phyloP scores from a whole-genome alignment of 2,113 vertebrate species.

The Kryptolebias marmoratus region DNA sequence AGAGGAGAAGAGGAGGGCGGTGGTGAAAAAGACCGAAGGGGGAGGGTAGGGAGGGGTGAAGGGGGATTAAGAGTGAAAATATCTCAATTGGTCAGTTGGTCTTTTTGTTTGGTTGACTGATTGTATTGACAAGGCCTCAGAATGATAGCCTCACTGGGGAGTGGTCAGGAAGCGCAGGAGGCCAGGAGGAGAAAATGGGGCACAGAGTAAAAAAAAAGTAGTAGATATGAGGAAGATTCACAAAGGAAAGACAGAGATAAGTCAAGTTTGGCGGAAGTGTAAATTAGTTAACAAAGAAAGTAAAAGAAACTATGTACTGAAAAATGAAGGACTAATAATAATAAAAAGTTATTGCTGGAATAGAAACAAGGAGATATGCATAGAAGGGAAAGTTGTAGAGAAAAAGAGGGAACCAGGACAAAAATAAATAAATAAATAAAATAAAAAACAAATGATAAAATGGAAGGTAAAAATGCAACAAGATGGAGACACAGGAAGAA shows the following conservation, averaged over 20 bases:
- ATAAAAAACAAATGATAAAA: slow-evolving; percentile 7
- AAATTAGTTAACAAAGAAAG: background rate
- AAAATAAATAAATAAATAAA: background rate
- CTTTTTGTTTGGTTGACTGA: slow-evolving; percentile 88
- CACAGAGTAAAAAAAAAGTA: background rate
- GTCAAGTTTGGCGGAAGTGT: background rate
- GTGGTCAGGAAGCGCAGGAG: slow-evolving; percentile 60
- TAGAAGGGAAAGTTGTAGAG: background rate
- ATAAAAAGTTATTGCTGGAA: background rate
- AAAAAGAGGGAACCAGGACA: background rate
- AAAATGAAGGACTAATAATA: background rate
- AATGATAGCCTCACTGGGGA: slow-evolving; percentile 92
- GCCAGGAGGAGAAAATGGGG: background rate
- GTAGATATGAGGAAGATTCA: background rate
- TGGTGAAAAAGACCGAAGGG: slow-evolving; percentile 25
- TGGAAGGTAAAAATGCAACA: slow-evolving; percentile 32
- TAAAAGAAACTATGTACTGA: background rate
- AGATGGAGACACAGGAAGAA: slow-evolving; percentile 49
- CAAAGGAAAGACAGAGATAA: background rate
- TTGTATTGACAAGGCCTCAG: slow-evolving; percentile 91
- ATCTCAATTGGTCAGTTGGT: slow-evolving; percentile 87
- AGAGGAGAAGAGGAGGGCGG: slow-evolving; percentile 56
- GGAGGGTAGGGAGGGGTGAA: slow-evolving; percentile 3
- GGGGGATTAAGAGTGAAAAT: slow-evolving; percentile 83
- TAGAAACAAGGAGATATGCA: background rate